These are phyloP conservation scores for Drosophila melanosoma DNA, from an alignment of 2,888 invertebrate species.

Conservation along the genomic window DNA sequence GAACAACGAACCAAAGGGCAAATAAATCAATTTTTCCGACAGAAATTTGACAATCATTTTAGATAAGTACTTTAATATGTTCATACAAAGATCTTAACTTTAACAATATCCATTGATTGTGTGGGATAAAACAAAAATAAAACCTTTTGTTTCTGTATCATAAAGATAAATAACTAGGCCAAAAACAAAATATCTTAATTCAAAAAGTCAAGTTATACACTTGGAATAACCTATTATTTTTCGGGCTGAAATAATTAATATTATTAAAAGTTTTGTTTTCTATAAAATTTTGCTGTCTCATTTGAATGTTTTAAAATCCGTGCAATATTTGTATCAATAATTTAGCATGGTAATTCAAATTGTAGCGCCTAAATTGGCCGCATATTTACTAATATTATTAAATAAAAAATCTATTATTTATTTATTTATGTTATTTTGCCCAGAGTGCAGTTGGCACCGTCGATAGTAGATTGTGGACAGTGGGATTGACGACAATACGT, in stretches of 20 bases:
- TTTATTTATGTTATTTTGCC: conserved; percentile 3
- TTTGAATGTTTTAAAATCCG: background rate
- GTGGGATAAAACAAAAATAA: background rate
- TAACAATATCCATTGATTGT: background rate
- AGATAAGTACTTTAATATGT: too few species aligned
- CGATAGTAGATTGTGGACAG: conserved; percentile 16
- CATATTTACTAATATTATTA: background rate
- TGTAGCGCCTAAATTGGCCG: background rate
- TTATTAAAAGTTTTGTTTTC: background rate
- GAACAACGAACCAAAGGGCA: conserved; percentile 21
- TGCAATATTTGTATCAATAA: background rate
- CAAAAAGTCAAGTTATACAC: background rate
- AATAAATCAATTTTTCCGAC: background rate
- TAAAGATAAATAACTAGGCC: background rate
- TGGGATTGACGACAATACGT: conserved; percentile 40
- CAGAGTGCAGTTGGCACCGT: conserved; percentile 12
- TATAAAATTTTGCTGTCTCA: background rate
- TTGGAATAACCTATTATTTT: background rate
- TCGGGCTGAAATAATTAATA: background rate
- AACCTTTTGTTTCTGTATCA: background rate
- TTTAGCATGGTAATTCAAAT: background rate
- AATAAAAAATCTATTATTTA: background rate
- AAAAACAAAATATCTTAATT: background rate
- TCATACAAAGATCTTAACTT: background rate
- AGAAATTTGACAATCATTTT: background rate